Evolutionary conservation across 92 coral and sea anemone genomes (phyloP).

Genomic region (Phenganax stokvisi): DNA sequence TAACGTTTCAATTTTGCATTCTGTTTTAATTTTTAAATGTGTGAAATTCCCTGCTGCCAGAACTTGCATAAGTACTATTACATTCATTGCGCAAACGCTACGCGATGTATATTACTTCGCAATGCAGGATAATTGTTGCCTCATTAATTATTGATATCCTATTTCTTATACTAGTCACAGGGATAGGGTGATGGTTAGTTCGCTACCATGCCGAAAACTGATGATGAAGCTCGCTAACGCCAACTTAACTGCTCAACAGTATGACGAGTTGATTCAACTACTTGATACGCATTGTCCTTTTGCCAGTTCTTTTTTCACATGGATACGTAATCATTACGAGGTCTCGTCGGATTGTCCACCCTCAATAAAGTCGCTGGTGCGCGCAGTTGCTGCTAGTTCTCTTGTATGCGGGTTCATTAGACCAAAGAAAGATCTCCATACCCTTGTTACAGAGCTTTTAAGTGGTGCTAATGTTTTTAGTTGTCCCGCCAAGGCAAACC

Average conservation of each 20-base stretch:
- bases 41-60: too few relatives aligned
- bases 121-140: background rate
- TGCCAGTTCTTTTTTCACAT: background rate
- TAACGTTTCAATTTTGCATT: too few relatives aligned
- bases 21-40: too few relatives aligned
- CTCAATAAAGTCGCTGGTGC: conserved; percentile 1
- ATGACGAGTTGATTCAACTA: background rate
- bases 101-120: background rate
- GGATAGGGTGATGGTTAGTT: conserved; percentile 9
- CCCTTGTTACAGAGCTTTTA: background rate
- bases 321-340: background rate
- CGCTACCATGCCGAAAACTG: background rate
- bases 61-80: too few relatives aligned
- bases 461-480: background rate
- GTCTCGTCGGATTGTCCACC: background rate
- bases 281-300: background rate
- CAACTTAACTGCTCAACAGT: conserved; percentile 4
- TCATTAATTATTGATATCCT: background rate
- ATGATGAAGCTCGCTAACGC: background rate
- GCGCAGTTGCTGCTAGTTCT: conserved; percentile 14
- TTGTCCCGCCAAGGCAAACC: background rate
- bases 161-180: conserved; percentile 24
- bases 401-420: conserved; percentile 1
- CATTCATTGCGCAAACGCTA: background rate
- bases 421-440: background rate